These are phyloP conservation scores for Volucella inflata DNA, from an alignment of 2,888 invertebrate genomes.

Conservation along the genomic window DNA sequence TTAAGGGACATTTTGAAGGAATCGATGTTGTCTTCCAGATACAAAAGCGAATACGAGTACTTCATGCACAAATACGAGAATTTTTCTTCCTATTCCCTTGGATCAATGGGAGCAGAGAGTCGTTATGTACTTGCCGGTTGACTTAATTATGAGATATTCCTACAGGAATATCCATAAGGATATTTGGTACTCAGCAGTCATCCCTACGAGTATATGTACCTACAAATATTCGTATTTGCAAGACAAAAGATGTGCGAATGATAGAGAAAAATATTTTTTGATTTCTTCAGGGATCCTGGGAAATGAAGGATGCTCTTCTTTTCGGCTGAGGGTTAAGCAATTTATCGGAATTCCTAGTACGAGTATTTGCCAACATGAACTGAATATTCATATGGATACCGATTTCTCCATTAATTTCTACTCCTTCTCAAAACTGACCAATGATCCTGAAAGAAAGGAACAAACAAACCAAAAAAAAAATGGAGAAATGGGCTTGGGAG, in stretches of 20 bases:
- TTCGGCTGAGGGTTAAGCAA: constrained; percentile 36
- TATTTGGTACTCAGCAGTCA: neutral
- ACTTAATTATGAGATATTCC: constrained; percentile 53
- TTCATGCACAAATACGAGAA: neutral
- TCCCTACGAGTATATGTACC: neutral
- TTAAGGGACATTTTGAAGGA: constrained; percentile 52
- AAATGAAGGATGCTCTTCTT: constrained; percentile 7
- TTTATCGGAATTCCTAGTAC: constrained; percentile 56
- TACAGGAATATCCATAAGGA: constrained; percentile 42
- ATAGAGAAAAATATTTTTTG: constrained; percentile 37
- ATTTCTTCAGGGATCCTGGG: constrained; percentile 67
- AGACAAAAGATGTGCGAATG: constrained; percentile 29
- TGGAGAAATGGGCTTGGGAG: constrained; percentile 2
- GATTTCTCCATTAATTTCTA: constrained; percentile 55
- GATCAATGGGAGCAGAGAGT: constrained; percentile 9
- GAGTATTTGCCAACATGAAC: constrained; percentile 40
- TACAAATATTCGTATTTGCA: constrained; percentile 26
- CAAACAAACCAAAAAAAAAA: neutral
- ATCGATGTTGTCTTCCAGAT: constrained; percentile 5
- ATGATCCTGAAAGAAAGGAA: constrained; percentile 41
- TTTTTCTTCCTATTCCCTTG: neutral
- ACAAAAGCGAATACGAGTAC: too few species aligned
- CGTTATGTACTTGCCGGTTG: constrained; percentile 29
- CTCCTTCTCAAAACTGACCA: constrained; percentile 38
- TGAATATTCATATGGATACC: constrained; percentile 12